These are phyloP conservation scores for Agrochola circellaris DNA, from an alignment of 2,888 invertebrate species.

Conservation along the genomic window DNA sequence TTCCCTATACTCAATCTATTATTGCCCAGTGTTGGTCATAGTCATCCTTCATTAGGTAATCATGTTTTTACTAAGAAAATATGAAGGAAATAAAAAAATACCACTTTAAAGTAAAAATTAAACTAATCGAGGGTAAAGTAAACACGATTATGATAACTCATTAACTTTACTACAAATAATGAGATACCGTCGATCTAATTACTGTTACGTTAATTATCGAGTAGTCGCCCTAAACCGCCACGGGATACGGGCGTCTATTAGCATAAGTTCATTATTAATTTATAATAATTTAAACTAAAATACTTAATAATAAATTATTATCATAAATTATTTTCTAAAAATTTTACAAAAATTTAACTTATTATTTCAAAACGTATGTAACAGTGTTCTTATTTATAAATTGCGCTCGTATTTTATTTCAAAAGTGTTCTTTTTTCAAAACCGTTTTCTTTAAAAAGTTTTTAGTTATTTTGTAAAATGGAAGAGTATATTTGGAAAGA, in stretches of 20 bases:
- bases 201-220: conserved; percentile 10
- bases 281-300: conserved; percentile 3
- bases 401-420: background rate
- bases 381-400: conserved; percentile 25
- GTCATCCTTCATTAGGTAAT: background rate
- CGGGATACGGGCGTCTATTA: conserved; percentile 55
- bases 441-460: background rate
- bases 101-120: background rate
- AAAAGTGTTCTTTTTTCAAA: conserved; percentile 23
- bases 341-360: background rate
- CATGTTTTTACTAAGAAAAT: background rate
- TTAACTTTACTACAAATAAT: conserved; percentile 13
- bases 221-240: conserved; percentile 55
- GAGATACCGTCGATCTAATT: conserved; percentile 51
- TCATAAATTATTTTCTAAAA: conserved; percentile 12
- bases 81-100: background rate
- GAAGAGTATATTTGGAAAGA: conserved; percentile 80
- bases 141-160: conserved; percentile 13
- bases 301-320: conserved; percentile 5
- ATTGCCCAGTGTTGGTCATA: background rate
- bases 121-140: conserved; percentile 37
- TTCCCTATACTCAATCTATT: too few species aligned
- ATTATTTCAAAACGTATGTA: conserved; percentile 11
- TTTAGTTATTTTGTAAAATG: conserved; percentile 68
- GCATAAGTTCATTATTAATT: conserved; percentile 21